Conservation (phyloP, 1,140 invertebrate species). For the Halyomorpha halys region DNA sequence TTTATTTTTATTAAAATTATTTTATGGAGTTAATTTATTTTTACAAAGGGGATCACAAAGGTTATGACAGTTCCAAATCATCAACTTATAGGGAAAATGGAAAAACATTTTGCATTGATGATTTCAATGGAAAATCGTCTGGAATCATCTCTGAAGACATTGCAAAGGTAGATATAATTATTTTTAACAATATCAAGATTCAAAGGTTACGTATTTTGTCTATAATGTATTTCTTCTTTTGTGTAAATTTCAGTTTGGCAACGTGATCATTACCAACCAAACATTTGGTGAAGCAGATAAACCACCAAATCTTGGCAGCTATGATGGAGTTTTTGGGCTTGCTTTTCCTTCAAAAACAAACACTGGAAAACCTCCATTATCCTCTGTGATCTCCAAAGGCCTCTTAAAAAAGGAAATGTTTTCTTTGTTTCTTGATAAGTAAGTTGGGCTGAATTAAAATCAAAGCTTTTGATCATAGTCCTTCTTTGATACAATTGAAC, state of each 20-base stretch:
- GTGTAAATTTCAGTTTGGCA: conserved; percentile 37
- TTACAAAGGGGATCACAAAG: too few species aligned
- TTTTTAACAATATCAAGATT: too few species aligned
- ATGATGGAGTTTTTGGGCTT: conserved; percentile 54
- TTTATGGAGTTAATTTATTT: too few species aligned
- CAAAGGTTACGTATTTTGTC: neutral
- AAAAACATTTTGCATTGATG: too few species aligned
- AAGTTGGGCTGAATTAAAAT: neutral
- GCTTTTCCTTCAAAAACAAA: conserved; percentile 48
- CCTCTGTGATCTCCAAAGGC: conserved; percentile 49
- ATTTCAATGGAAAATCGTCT: too few species aligned
- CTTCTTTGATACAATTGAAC: too few species aligned
- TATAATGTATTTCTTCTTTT: neutral
- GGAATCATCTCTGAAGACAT: too few species aligned
- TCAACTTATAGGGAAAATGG: too few species aligned
- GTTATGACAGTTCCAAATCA: too few species aligned
- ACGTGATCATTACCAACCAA: conserved; percentile 41
- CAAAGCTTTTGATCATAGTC: too few species aligned
- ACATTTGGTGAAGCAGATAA: conserved; percentile 54
- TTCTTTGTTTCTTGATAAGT: conserved; percentile 52
- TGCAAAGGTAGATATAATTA: too few species aligned
- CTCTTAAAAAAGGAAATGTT: conserved; percentile 45
- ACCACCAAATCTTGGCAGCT: conserved; percentile 47
- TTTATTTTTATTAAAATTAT: too few species aligned
- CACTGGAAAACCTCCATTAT: conserved; percentile 47